A percentile compares a stretch with the other conserved stretches of the same genome.
Evolutionary conservation across 2,797 vertebrate species (phyloP).

Genomic region (Mus spretus): DNA sequence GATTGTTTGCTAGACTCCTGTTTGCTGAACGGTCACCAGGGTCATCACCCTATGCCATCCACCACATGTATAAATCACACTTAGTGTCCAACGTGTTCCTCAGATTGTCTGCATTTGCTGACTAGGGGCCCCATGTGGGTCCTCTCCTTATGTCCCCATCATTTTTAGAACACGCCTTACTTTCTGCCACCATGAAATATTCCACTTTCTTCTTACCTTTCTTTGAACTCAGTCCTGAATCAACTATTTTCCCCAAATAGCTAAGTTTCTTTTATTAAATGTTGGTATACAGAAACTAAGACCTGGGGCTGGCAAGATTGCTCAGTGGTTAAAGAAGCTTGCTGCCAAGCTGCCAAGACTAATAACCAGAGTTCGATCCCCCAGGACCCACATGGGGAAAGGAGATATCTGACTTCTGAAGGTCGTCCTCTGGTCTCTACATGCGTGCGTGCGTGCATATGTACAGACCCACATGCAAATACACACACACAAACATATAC

Average conservation of each 20-base stretch:
- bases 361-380: background rate
- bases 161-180: background rate
- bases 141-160: background rate
- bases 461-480: background rate
- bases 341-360: background rate
- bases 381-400: background rate
- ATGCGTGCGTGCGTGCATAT: background rate
- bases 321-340: background rate
- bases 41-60: background rate
- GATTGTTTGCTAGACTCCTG: background rate
- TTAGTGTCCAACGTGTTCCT: background rate
- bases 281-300: constrained; percentile 26
- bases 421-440: background rate
- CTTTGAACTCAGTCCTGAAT: background rate
- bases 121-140: background rate
- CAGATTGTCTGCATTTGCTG: background rate
- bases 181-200: background rate
- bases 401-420: background rate
- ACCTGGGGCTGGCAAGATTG: background rate
- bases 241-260: background rate
- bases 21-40: background rate
- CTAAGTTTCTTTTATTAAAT: background rate
- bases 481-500: no score
- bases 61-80: background rate
- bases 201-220: background rate